These are phyloP conservation scores for Sebastolobus alascanus DNA, from an alignment of 2,797 vertebrate species.

Conservation along the genomic window DNA sequence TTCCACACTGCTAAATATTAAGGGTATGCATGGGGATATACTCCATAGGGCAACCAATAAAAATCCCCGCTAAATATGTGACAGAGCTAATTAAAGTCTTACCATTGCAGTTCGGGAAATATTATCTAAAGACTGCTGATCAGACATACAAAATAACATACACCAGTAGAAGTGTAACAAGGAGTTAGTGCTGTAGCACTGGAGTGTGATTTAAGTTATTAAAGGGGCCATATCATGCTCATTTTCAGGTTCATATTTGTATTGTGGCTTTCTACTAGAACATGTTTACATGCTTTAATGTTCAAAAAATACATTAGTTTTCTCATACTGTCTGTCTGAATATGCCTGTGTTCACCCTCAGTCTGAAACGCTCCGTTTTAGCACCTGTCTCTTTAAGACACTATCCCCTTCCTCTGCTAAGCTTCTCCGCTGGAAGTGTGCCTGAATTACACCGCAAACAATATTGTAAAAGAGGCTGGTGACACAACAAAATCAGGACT, in stretches of 20 bases:
- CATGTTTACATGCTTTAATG: not conserved
- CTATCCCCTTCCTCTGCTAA: not conserved
- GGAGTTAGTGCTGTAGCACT: not conserved
- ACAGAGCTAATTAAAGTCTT: constrained; percentile 65
- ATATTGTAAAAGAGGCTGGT: no score
- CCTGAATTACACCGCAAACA: no score
- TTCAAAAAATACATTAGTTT: not conserved
- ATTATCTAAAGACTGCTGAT: constrained; percentile 37
- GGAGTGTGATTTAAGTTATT: not conserved
- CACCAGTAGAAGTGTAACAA: not conserved
- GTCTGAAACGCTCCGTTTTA: no score
- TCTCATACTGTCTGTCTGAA: not conserved
- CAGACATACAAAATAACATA: constrained; percentile 35
- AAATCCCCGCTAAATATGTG: constrained; percentile 50
- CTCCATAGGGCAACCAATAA: constrained; percentile 38
- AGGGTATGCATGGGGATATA: constrained; percentile 37
- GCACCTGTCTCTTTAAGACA: no score
- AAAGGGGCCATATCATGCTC: not conserved
- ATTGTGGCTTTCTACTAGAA: not conserved
- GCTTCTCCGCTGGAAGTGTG: no score
- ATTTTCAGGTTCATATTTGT: not conserved
- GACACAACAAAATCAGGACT: no score
- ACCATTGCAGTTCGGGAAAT: constrained; percentile 2
- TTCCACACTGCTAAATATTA: constrained; percentile 28
- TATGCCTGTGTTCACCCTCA: no score